A percentile compares a stretch with the other conserved stretches of the same genome.
These are phyloP conservation scores for Nesospiza acunhae DNA, from an alignment of 2,113 vertebrate species.

Conservation along the genomic window DNA sequence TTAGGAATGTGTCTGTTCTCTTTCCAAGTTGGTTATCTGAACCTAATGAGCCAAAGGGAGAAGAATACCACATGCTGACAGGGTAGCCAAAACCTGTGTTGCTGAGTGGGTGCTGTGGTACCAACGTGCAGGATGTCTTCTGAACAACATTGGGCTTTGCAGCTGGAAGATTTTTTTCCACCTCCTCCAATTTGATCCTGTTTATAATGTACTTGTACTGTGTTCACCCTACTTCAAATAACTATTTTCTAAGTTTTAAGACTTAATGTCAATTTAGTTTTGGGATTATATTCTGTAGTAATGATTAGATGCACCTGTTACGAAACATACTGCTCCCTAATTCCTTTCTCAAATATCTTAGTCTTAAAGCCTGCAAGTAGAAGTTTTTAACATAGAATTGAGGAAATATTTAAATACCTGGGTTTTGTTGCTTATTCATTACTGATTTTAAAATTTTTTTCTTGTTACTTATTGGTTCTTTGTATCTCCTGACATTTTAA, in stretches of 20 bases:
- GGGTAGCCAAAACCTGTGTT: not conserved
- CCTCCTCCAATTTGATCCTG: not conserved
- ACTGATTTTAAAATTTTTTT: not conserved
- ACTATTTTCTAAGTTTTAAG: not conserved
- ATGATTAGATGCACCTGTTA: not conserved
- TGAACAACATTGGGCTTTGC: not conserved
- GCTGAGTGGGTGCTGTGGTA: not conserved
- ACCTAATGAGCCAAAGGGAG: not conserved
- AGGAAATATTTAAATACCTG: not conserved
- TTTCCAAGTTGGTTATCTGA: conserved; percentile 7
- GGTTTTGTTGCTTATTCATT: not conserved
- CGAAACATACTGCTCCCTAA: not conserved
- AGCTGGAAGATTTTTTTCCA: not conserved
- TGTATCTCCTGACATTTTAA: not conserved
- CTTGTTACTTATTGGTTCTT: not conserved
- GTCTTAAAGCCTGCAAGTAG: not conserved
- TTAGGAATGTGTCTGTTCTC: conserved; percentile 1
- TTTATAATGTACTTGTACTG: not conserved
- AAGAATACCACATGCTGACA: not conserved
- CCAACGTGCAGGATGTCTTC: not conserved
- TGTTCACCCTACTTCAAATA: not conserved
- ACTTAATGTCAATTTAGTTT: not conserved
- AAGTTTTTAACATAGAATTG: not conserved
- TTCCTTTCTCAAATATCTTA: not conserved
- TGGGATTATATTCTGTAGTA: not conserved